A percentile compares a stretch with the other conserved stretches of the same genome.
These are phyloP conservation scores for Enoplosus armatus DNA, from an alignment of 2,797 vertebrate genomes.

Conservation along the genomic window DNA sequence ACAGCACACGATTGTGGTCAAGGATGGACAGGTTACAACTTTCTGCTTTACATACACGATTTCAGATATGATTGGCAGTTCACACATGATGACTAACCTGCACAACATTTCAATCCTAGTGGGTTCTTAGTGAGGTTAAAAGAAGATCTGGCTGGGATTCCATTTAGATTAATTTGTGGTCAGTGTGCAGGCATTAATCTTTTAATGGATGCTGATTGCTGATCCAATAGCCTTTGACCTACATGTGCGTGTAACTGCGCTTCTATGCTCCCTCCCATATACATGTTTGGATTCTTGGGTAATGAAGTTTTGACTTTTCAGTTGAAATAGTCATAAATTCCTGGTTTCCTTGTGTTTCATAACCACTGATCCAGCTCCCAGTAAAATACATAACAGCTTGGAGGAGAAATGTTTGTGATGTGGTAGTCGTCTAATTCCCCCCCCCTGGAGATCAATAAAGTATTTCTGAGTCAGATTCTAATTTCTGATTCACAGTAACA, in stretches of 20 bases:
- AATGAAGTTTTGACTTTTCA: background rate
- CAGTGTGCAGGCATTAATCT: background rate
- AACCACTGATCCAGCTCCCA: too few relatives aligned
- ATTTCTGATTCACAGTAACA: too few relatives aligned
- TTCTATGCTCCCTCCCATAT: background rate
- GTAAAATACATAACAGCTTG: too few relatives aligned
- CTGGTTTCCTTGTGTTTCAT: background rate
- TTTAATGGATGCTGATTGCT: background rate
- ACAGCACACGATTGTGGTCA: background rate
- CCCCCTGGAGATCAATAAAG: too few relatives aligned
- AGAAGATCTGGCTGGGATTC: background rate
- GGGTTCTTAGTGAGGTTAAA: background rate
- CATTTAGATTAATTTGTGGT: background rate
- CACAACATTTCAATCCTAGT: background rate
- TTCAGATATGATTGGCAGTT: background rate
- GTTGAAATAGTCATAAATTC: background rate
- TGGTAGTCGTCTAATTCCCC: too few relatives aligned
- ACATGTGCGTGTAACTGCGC: background rate
- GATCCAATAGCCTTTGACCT: background rate
- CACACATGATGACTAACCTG: background rate
- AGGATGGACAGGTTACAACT: background rate
- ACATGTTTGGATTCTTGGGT: background rate
- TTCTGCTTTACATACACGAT: background rate
- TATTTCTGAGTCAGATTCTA: too few relatives aligned
- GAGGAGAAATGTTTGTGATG: background rate